phyloP scores from a whole-genome alignment of 2,797 vertebrate species.

The Gallirallus australis region DNA sequence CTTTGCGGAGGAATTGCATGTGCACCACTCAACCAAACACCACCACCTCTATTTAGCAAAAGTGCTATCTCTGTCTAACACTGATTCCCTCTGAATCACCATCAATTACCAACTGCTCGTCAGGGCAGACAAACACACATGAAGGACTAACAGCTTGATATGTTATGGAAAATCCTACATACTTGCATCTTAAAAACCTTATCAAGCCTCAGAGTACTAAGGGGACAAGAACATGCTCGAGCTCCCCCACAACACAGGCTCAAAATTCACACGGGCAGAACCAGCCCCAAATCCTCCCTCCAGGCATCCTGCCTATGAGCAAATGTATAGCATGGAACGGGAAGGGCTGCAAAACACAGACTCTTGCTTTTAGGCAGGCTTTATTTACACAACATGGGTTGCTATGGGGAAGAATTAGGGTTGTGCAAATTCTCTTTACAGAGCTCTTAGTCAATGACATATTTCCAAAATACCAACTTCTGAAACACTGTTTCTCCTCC shows the following conservation, averaged over 20 bases:
- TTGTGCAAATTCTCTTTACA: neutral
- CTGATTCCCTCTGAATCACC: neutral
- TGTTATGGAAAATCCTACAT: neutral
- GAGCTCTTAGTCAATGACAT: neutral
- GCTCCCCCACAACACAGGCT: neutral
- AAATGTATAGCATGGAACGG: rapidly evolving
- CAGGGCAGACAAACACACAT: neutral
- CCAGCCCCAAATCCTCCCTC: neutral
- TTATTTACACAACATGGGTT: constrained; percentile 54
- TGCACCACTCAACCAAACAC: neutral
- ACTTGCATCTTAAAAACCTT: neutral
- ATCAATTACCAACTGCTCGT: neutral
- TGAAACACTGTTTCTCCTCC: neutral
- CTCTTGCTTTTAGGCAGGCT: neutral
- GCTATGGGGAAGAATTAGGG: constrained; percentile 33
- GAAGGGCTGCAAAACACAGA: neutral
- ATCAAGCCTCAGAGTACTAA: neutral
- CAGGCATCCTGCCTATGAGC: neutral
- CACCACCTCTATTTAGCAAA: neutral
- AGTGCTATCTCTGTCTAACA: neutral
- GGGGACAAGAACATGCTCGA: rapidly evolving
- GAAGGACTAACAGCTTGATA: neutral
- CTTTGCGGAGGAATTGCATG: neutral
- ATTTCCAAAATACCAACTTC: constrained; percentile 1
- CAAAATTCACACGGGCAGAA: neutral